Evolutionary conservation across 2,113 vertebrate species (phyloP), one percentile per base, ranked within the genome.

Genomic region (Lampris megalopsis): DNA sequence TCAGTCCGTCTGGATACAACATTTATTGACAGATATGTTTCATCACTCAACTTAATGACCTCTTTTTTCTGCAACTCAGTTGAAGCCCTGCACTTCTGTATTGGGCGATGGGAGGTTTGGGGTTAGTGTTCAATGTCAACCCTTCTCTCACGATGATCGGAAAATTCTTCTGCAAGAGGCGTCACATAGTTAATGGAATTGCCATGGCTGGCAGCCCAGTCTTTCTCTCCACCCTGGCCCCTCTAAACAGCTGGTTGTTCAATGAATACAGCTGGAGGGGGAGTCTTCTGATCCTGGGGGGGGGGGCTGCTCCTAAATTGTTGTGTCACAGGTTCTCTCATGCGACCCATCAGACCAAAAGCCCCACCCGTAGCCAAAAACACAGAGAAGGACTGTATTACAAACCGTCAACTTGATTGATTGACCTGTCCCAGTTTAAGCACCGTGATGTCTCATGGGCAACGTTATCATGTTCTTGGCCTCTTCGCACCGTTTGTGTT

Each of bases 111-210:
- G 98, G 98, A 92, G 98, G 98, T 99, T 94, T 99, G 76, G 98
- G 98, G 67, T 90, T 99, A 47, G 94, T 97, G 1, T 99, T 99
- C 88, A 99, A 99, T 89, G 94, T 99, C 74, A 99, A 99, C 86
- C 98, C 98, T n/a, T 96, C 98, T 63, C 94, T 99, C 75, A 99
- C 97, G 7, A 99, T 99, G 97, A 98, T 99, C 1, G 97, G 98
- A 86, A 98, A 97, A 71, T 99, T 99, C 82, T 99, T 99, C 94
- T 99, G 94, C 92, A 96, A 96, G 54, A 96, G 37, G 65, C 94
- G 98, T n/a, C 98, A 97, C 0, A 89, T 99, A 81, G 98, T 97
- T 40, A 99, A 99, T 8, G 98, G 98, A 40, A 86, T 99, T 54
- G 97, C 98, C 0, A 99, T 99, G 98, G 98, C 98, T 0, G 97